These are phyloP conservation scores for Larimichthys crocea DNA, from an alignment of 2,113 vertebrate genomes.

Conservation along the genomic window DNA sequence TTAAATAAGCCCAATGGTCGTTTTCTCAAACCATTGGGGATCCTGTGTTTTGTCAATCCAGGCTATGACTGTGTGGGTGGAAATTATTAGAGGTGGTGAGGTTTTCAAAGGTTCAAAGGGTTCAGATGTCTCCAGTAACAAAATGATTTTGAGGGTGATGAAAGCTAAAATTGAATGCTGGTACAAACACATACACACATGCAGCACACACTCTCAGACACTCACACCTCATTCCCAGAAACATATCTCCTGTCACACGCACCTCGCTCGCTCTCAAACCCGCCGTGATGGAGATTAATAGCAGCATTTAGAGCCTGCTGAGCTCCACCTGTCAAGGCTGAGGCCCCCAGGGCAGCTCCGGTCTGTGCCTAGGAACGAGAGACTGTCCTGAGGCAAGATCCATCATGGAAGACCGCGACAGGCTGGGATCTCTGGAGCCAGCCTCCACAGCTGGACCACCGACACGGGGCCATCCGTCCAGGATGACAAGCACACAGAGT, in stretches of 20 bases:
- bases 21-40: not conserved
- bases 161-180: slow-evolving; percentile 40
- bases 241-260: slow-evolving; percentile 75
- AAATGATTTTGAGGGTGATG: slow-evolving; percentile 46
- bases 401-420: slow-evolving; percentile 57
- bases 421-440: slow-evolving; percentile 60
- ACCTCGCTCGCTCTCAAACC: slow-evolving; percentile 53
- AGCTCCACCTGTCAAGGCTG: slow-evolving; percentile 78
- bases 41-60: slow-evolving; percentile 4
- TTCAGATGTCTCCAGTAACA: slow-evolving; percentile 39
- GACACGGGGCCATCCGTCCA: slow-evolving; percentile 62
- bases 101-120: slow-evolving; percentile 44
- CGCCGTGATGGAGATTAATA: slow-evolving; percentile 78
- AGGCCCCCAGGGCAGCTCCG: slow-evolving; percentile 55
- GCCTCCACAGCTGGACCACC: slow-evolving; percentile 68
- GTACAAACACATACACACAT: slow-evolving; percentile 39
- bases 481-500: slow-evolving; percentile 58
- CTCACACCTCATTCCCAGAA: slow-evolving; percentile 74
- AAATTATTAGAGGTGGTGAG: slow-evolving; percentile 19
- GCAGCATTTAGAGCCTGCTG: slow-evolving; percentile 76
- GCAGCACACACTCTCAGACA: slow-evolving; percentile 38
- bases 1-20: not conserved
- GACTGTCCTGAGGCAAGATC: slow-evolving; percentile 64
- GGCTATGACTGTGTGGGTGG: not conserved
- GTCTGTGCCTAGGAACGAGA: slow-evolving; percentile 62